Base-by-base conservation (phyloP, 2,888 invertebrate species). In the Fragum whitleyi region DNA sequence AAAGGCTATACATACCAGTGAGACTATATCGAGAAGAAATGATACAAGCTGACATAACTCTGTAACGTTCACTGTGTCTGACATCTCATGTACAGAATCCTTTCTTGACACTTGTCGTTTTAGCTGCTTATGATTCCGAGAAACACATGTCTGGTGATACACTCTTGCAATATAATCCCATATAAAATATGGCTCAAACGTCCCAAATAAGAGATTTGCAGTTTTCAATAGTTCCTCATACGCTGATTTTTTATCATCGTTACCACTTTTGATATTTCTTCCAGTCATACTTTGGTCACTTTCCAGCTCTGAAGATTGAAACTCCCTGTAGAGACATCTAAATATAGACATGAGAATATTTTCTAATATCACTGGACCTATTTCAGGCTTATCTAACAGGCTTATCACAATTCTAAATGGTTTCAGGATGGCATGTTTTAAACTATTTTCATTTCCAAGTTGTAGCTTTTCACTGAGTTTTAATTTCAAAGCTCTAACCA, bases 381-480 rank as follows among this genome's bases (percentile, higher is more conserved):
- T 97, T 93, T 97, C 97, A 14, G 96, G 96, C 93, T 97, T 97
- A 93, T 98, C 98, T 79, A 98, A 95, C 65, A 98, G 94, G 61
- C 97, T 97, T 29, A 97, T 96, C 87, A 98, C 95, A 76, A 98
- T 96, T 86, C 97, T 95, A 93, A 97, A 93, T 16, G 93, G 93
- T 70, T 86, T 86, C 11, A 89, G 70, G 6, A 90, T 82, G 9
- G 85, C 76, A 7, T 79, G 62, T 36, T 86, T 87, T 6, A 85
- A 81, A 23, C 81, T 83, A 1, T 77, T 74, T 21, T 69, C 61
- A 32, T 67, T 70, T 26, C 21, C 70, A 7, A 70, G 11, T 6
- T 82, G 79, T 6, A 85, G 71, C 28, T 81, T 84, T 68, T 87
- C 85, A 14, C 77, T 47, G 19, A 92, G 84, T 74, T 90, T 90